Percentiles rank a stretch among this genome's conserved stretches.
phyloP scores from a whole-genome alignment of 1,140 invertebrate genomes.

The Luehdorfia chinensis region DNA sequence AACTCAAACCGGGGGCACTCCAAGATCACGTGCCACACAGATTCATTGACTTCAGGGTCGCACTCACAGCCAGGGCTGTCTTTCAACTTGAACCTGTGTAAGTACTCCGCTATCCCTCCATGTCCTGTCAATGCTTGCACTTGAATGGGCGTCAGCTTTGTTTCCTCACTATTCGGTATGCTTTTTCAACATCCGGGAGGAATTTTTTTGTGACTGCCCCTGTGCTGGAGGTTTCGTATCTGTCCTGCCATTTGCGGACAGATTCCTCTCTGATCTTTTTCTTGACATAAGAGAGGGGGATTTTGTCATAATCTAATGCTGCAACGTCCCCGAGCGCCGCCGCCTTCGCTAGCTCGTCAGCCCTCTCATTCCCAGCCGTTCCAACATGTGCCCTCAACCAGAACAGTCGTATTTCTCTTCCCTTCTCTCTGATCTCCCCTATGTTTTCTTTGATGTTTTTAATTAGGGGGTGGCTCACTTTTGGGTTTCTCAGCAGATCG shows the following conservation, averaged over 20 bases:
- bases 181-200: constrained; percentile 19
- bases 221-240: neutral
- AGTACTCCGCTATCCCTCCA: constrained; percentile 17
- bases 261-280: constrained; percentile 20
- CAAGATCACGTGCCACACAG: neutral
- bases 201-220: constrained; percentile 23
- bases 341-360: constrained; percentile 27
- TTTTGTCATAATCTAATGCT: constrained; percentile 15
- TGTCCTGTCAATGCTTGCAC: constrained; percentile 28
- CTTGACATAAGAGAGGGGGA: constrained; percentile 22
- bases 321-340: constrained; percentile 4
- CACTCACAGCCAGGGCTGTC: constrained; percentile 1
- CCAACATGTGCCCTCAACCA: constrained; percentile 29
- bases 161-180: constrained; percentile 15
- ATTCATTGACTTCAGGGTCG: constrained; percentile 3
- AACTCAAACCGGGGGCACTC: neutral
- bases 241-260: too few species aligned
- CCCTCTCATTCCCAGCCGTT: constrained; percentile 28
- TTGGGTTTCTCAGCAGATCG: constrained; percentile 16
- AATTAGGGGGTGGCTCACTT: constrained; percentile 11
- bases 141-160: neutral
- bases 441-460: constrained; percentile 7
- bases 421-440: neutral
- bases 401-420: constrained; percentile 11
- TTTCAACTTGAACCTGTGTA: neutral